Percentiles rank a stretch among this genome's conserved stretches.
These are phyloP conservation scores for Lasioglossum marginatum DNA, from an alignment of 2,888 invertebrate genomes.

Conservation along the genomic window DNA sequence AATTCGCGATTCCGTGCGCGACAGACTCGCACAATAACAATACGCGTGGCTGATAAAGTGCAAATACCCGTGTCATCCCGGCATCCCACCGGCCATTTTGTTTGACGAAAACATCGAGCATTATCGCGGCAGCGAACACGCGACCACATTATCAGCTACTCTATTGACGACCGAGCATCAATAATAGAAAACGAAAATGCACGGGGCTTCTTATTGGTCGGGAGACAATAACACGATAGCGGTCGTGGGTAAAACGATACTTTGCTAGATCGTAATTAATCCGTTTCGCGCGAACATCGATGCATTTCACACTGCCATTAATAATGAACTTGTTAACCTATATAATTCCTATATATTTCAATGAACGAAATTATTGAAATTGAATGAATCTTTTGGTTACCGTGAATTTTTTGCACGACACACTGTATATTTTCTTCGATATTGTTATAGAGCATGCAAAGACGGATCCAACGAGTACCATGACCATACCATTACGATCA, in stretches of 20 bases:
- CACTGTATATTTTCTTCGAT: neutral
- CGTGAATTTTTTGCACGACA: neutral
- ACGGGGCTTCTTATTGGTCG: conserved; percentile 32
- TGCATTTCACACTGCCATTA: neutral
- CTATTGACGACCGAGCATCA: conserved; percentile 60
- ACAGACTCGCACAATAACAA: conserved; percentile 65
- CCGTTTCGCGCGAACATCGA: neutral
- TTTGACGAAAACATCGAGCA: conserved; percentile 56
- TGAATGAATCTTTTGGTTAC: no score
- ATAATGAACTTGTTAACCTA: no score
- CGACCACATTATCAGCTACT: conserved; percentile 51
- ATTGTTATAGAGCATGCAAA: neutral
- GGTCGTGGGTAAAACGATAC: neutral
- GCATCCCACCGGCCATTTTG: conserved; percentile 32
- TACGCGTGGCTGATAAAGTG: conserved; percentile 59
- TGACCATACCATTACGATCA: neutral
- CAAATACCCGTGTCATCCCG: conserved; percentile 53
- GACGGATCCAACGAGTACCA: neutral
- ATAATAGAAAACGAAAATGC: conserved; percentile 53
- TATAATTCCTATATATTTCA: no score
- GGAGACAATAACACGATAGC: conserved; percentile 49
- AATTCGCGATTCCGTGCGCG: conserved; percentile 30
- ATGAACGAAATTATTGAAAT: no score
- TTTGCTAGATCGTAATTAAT: conserved; percentile 9
- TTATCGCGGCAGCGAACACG: conserved; percentile 48